A percentile compares a stretch with the other conserved stretches of the same genome.
phyloP scores from a whole-genome alignment of 1,140 invertebrate genomes.

The Drosophila nebulosa region DNA sequence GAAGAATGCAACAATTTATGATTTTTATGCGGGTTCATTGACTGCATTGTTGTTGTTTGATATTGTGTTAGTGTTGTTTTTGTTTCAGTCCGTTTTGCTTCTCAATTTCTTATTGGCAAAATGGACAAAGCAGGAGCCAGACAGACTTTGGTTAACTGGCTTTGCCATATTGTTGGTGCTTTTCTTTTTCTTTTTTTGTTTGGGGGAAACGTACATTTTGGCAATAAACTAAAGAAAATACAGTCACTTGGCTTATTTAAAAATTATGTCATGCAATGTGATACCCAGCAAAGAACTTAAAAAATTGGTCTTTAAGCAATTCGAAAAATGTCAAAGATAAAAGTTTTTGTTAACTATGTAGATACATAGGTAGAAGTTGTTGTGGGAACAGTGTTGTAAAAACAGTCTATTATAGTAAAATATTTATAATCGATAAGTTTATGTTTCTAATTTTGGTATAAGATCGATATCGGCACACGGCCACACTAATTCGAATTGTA shows the following conservation, averaged over 20 bases:
- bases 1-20: constrained; percentile 57
- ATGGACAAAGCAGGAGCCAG: constrained; percentile 31
- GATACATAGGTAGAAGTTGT: too few relatives aligned
- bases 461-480: too few relatives aligned
- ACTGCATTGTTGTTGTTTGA: constrained; percentile 37
- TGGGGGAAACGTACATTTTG: constrained; percentile 13
- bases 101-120: constrained; percentile 20
- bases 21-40: constrained; percentile 62
- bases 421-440: too few relatives aligned
- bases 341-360: too few relatives aligned
- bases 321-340: too few relatives aligned
- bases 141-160: constrained; percentile 28
- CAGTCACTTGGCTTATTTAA: neutral
- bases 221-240: constrained; percentile 30
- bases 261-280: neutral
- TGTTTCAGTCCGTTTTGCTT: neutral
- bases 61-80: neutral
- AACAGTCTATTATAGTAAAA: too few relatives aligned
- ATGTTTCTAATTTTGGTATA: too few relatives aligned
- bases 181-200: neutral
- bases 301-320: too few relatives aligned
- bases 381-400: too few relatives aligned
- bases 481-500: too few relatives aligned
- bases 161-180: constrained; percentile 36
- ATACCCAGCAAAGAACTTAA: neutral